These are phyloP conservation scores for Holothuria leucospilota DNA, from an alignment of 53 echinoderm and acorn worm genomes.

Conservation along the genomic window DNA sequence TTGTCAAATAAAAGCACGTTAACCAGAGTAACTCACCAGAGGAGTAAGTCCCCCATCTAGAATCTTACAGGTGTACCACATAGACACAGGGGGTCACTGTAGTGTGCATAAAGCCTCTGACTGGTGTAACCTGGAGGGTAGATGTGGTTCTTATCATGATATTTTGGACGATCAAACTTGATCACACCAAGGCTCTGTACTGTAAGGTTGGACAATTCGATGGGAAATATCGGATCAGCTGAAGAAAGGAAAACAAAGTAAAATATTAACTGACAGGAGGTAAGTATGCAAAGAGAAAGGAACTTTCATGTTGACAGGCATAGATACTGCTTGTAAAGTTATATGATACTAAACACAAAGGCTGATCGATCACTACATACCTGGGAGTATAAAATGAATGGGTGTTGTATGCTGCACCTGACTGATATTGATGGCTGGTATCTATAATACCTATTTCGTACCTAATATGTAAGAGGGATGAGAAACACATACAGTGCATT, in stretches of 20 bases:
- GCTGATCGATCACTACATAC: too few species aligned
- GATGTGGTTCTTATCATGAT: conserved; percentile 79
- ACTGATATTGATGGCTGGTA: too few species aligned
- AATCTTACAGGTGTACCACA: conserved; percentile 91
- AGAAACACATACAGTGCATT: too few species aligned
- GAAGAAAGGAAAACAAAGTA: not conserved
- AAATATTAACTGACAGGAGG: not conserved
- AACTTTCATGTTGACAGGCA: too few species aligned
- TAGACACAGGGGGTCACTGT: conserved; percentile 63
- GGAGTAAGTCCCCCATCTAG: conserved; percentile 70
- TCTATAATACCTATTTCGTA: too few species aligned
- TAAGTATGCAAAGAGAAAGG: too few species aligned
- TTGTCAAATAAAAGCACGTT: too few species aligned
- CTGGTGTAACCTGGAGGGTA: conserved; percentile 87
- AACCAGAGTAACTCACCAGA: conserved; percentile 53
- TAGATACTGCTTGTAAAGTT: too few species aligned
- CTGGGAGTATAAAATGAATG: too few species aligned
- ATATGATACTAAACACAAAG: too few species aligned
- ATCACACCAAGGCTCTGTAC: conserved; percentile 83
- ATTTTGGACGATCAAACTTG: conserved; percentile 66
- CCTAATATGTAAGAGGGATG: too few species aligned
- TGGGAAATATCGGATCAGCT: conserved; percentile 93
- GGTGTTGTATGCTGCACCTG: too few species aligned
- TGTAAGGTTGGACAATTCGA: conserved; percentile 77
- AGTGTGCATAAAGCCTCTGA: conserved; percentile 78